phyloP scores from a whole-genome alignment of 1,140 invertebrate species.

The Drosophila kepulauana region DNA sequence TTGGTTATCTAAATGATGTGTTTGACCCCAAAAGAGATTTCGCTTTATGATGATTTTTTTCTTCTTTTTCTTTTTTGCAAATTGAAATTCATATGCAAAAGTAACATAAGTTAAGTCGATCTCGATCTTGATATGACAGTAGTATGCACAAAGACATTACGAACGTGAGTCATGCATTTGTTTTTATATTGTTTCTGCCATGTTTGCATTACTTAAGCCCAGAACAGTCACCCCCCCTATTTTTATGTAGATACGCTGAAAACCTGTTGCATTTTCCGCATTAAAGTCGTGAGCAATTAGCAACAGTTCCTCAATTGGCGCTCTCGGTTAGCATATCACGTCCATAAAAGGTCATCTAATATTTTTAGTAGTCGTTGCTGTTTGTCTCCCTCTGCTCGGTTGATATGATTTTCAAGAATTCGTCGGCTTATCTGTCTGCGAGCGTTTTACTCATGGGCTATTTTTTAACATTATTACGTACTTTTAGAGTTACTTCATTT shows the following conservation, averaged over 20 bases:
- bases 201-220: constrained; percentile 39
- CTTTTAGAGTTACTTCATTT: constrained; percentile 24
- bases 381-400: not conserved
- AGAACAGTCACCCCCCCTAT: not conserved
- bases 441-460: constrained; percentile 33
- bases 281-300: constrained; percentile 71
- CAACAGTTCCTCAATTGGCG: constrained; percentile 56
- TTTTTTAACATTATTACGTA: constrained; percentile 46
- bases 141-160: constrained; percentile 9
- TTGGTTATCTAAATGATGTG: constrained; percentile 20
- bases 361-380: constrained; percentile 20
- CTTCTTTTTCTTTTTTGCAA: not conserved
- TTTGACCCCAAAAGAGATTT: constrained; percentile 14
- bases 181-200: constrained; percentile 9
- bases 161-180: constrained; percentile 21
- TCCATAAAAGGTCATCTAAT: constrained; percentile 68
- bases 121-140: constrained; percentile 33
- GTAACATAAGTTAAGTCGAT: constrained; percentile 29
- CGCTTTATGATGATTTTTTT: not conserved
- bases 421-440: constrained; percentile 53
- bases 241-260: constrained; percentile 22
- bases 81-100: constrained; percentile 26
- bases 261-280: constrained; percentile 81
- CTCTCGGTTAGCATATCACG: constrained; percentile 30
- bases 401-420: constrained; percentile 35